Evolutionary conservation across 2,888 invertebrate species (phyloP).

Genomic region (Drosophila robusta): DNA sequence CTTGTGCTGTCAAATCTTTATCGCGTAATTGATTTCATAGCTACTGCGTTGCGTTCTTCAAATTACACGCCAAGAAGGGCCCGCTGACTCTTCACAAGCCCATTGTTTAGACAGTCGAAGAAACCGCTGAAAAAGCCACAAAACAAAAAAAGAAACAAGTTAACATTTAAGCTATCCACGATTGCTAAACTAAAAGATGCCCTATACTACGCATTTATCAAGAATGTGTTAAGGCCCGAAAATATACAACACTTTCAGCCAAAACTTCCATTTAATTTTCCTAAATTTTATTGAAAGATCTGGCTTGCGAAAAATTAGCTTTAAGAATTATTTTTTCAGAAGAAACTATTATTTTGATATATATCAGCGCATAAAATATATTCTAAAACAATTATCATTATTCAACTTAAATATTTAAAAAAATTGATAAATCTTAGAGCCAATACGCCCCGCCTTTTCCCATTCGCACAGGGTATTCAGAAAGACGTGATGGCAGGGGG

Average conservation of each 20-base stretch:
- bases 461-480: conserved; percentile 22
- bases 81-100: conserved; percentile 34
- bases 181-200: conserved; percentile 7
- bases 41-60: conserved; percentile 79
- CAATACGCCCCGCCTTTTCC: neutral
- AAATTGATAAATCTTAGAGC: no score
- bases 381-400: no score
- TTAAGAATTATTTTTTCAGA: no score
- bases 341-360: no score
- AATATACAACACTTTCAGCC: no score
- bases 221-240: no score
- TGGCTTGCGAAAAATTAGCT: no score
- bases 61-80: conserved; percentile 68
- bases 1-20: conserved; percentile 81
- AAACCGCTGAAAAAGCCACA: conserved; percentile 41
- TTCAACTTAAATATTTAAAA: neutral
- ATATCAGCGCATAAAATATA: no score
- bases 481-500: conserved; percentile 33
- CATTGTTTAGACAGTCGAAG: conserved; percentile 64
- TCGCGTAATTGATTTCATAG: conserved; percentile 82
- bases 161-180: neutral
- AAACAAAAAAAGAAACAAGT: conserved; percentile 11
- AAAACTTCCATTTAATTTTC: no score
- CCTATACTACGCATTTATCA: conserved; percentile 1
- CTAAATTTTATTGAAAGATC: no score